A percentile compares a stretch with the other conserved stretches of the same genome.
phyloP scores from a whole-genome alignment of 2,888 invertebrate species.

The Cheilosia pagana region DNA sequence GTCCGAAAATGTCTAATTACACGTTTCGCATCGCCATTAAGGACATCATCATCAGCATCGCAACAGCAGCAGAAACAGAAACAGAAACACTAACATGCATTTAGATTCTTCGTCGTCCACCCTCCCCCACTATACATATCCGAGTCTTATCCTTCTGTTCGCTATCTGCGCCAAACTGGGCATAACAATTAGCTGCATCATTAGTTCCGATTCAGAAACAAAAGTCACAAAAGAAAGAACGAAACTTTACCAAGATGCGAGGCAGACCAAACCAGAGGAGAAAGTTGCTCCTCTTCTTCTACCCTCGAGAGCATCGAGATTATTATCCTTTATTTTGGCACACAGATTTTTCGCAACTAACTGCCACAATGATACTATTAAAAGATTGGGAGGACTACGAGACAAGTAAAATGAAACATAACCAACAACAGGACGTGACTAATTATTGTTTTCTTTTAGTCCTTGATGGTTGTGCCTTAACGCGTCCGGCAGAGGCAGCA shows the following conservation, averaged over 20 bases:
- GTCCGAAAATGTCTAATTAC: conserved; percentile 74
- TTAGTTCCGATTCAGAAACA: conserved; percentile 73
- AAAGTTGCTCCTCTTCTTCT: conserved; percentile 52
- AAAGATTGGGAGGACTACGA: conserved; percentile 45
- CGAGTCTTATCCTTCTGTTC: conserved; percentile 11
- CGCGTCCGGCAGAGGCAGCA: conserved; percentile 18
- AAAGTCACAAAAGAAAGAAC: conserved; percentile 51
- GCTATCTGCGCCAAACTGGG: conserved; percentile 61
- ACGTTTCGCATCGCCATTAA: conserved; percentile 70
- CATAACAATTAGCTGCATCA: conserved; percentile 76
- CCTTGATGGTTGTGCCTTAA: conserved; percentile 31
- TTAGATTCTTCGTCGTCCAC: conserved; percentile 37
- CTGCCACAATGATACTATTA: conserved; percentile 68
- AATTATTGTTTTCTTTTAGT: conserved; percentile 67
- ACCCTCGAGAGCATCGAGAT: conserved; percentile 53
- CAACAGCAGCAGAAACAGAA: conserved; percentile 52
- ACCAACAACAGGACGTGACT: conserved; percentile 69
- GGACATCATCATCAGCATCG: conserved; percentile 60
- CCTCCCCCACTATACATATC: conserved; percentile 1
- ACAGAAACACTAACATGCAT: conserved; percentile 69
- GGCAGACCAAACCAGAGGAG: conserved; percentile 21
- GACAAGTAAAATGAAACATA: conserved; percentile 58
- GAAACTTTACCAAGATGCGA: neutral
- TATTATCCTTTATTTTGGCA: conserved; percentile 72
- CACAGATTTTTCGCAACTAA: conserved; percentile 71